A percentile compares a stretch with the other conserved stretches of the same genome.
phyloP scores from a whole-genome alignment of 1,140 invertebrate genomes.

The Pararge aegeria region DNA sequence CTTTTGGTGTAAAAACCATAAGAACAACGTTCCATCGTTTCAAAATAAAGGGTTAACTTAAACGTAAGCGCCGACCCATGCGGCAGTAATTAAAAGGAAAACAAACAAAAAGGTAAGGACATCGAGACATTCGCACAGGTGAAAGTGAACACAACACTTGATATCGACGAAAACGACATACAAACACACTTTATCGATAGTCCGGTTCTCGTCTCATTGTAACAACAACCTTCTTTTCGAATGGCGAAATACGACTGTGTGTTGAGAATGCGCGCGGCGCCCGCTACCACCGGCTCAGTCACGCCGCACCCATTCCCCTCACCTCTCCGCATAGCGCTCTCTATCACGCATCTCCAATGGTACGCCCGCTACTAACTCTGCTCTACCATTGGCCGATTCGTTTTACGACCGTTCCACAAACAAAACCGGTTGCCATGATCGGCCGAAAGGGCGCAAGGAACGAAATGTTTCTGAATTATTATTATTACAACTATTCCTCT shows the following conservation, averaged over 20 bases:
- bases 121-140: slow-evolving; percentile 76
- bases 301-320: slow-evolving; percentile 57
- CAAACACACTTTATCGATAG: slow-evolving; percentile 79
- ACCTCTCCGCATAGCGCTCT: slow-evolving; percentile 47
- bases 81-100: slow-evolving; percentile 75
- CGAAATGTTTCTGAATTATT: slow-evolving; percentile 67
- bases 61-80: slow-evolving; percentile 75
- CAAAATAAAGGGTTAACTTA: slow-evolving; percentile 78
- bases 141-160: slow-evolving; percentile 79
- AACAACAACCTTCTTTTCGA: slow-evolving; percentile 74
- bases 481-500: slow-evolving; percentile 61
- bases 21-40: slow-evolving; percentile 79
- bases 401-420: slow-evolving; percentile 74
- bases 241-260: slow-evolving; percentile 68
- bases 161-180: slow-evolving; percentile 79
- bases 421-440: slow-evolving; percentile 75
- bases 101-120: slow-evolving; percentile 74
- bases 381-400: slow-evolving; percentile 53
- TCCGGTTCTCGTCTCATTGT: slow-evolving; percentile 71
- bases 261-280: slow-evolving; percentile 40
- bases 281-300: slow-evolving; percentile 38
- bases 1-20: slow-evolving; percentile 79
- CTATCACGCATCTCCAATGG: slow-evolving; percentile 63
- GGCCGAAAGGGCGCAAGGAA: slow-evolving; percentile 71
- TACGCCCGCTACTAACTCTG: slow-evolving; percentile 53